Evolutionary conservation across 1,140 invertebrate species (phyloP).

Genomic region (Oppia nitens): DNA sequence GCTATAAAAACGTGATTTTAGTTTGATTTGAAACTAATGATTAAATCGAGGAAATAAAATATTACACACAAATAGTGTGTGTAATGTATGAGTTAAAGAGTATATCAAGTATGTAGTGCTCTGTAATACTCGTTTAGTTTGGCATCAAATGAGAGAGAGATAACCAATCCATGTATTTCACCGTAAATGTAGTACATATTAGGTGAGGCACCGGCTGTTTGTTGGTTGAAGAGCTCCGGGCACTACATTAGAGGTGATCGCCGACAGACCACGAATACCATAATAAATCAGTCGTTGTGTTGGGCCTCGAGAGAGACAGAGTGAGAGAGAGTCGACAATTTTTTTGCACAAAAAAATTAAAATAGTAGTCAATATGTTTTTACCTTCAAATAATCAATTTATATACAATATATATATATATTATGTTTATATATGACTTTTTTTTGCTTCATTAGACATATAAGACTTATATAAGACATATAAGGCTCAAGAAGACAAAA

Average conservation of each 20-base stretch:
- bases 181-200: not conserved
- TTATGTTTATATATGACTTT: too few species aligned
- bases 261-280: not conserved
- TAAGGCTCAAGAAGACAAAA: not conserved
- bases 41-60: not conserved
- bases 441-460: too few species aligned
- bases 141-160: not conserved
- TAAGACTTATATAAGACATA: not conserved
- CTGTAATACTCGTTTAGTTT: too few species aligned
- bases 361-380: not conserved
- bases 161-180: not conserved
- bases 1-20: not conserved
- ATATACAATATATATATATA: too few species aligned
- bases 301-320: too few species aligned
- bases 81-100: too few species aligned
- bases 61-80: not conserved
- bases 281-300: not conserved
- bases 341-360: not conserved
- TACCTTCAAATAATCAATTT: too few species aligned
- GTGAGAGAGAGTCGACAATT: not conserved
- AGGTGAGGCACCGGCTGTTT: not conserved
- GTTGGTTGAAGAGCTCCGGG: not conserved
- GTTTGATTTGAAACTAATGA: not conserved
- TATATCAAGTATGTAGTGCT: too few species aligned
- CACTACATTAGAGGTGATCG: not conserved